phyloP scores from a whole-genome alignment of 30 jellyfish, hydroid and myxozoan genomes.

The Catostylus mosaicus region DNA sequence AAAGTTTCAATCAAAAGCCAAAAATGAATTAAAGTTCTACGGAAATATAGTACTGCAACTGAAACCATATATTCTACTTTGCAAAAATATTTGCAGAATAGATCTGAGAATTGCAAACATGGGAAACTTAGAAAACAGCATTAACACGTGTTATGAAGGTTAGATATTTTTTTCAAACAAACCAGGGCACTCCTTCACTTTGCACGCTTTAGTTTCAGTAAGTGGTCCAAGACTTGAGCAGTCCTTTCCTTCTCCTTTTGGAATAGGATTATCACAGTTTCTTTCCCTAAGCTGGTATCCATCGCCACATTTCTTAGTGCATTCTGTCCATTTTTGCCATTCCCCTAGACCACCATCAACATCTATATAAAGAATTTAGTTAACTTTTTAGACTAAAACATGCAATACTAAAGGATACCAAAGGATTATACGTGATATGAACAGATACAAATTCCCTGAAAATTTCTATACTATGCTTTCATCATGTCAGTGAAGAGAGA shows the following conservation, averaged over 20 bases:
- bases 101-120: no score
- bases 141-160: neutral
- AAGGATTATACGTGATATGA: no score
- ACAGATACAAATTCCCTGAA: no score
- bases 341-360: constrained; percentile 18
- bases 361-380: neutral
- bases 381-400: no score
- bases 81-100: no score
- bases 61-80: no score
- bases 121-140: neutral
- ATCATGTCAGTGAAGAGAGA: no score
- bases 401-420: no score
- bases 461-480: no score
- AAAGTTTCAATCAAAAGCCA: no score
- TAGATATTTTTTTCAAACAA: neutral
- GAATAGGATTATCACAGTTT: constrained; percentile 47
- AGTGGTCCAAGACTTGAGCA: constrained; percentile 44
- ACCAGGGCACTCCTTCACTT: constrained; percentile 64
- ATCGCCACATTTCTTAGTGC: constrained; percentile 64
- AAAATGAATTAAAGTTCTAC: no score
- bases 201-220: constrained; percentile 29
- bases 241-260: constrained; percentile 26
- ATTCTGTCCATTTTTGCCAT: constrained; percentile 49
- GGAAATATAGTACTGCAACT: no score
- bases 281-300: constrained; percentile 48